Evolutionary conservation across 2,888 invertebrate genomes (phyloP), one percentile per base, ranked within the genome.

Genomic region (Drosophila paramelanica): DNA sequence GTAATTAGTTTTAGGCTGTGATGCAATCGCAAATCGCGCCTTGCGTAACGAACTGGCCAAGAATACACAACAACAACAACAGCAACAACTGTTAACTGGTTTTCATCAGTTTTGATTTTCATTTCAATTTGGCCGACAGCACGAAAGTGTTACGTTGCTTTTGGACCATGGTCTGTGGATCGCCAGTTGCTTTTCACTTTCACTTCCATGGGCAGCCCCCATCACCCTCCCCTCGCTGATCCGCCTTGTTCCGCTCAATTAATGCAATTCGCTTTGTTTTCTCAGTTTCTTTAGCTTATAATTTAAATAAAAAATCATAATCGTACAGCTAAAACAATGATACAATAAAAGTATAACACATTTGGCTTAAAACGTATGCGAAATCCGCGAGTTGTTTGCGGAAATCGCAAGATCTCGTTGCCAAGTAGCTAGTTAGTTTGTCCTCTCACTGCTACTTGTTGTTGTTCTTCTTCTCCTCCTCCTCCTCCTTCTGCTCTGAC

Each of bases 271-370:
- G 38, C 33, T 65, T 25, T 17, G 42, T 20, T 65, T 72, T 78
- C 43, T 77, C 87, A 85, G 75, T 88, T 88, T 88, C 89, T 82
- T 88, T 89, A 75, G 77, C 89, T 88, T 89, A 88, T 81, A 84
- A 86, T 89, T 90, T 88, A 87, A 82, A 75, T 77, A 88, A 67
- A 84, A 87, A 84, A 58, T 47, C 47, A 50, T 66, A 67, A 80
- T 75, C 75, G 78, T 89, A 90, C 80, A 82, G 80, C 81, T 90
- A 85, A 88, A 52, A 84, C 77, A 83, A 88, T 77, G 78, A 83
- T 88, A 76, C 79, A 73, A 76, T 73, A 76, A 80, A 87, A 87
- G 79, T 88, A 79, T 91, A 92, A 92, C 91, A 92, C 92, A 92
- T 92, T 92, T 92, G 92, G 92, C 91, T 91, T 91, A 91, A 90